Evolutionary conservation across 2,888 invertebrate species (phyloP).

Genomic region (Drosophila ustulata): DNA sequence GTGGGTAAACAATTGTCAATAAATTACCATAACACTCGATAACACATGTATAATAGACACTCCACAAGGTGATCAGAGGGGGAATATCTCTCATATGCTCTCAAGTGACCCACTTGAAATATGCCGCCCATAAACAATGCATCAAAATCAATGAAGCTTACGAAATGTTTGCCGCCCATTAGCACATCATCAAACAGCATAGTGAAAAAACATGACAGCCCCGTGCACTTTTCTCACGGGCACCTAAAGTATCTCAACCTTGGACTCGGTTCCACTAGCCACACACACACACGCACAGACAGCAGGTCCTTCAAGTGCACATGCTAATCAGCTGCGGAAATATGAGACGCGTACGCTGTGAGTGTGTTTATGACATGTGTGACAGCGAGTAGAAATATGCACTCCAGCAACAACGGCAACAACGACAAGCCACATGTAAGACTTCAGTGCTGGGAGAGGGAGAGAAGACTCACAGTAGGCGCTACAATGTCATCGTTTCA

Average conservation of each 20-base stretch:
- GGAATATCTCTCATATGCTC: not conserved
- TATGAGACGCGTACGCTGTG: constrained; percentile 55
- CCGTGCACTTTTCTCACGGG: constrained; percentile 60
- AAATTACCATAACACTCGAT: constrained; percentile 11
- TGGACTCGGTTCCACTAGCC: constrained; percentile 32
- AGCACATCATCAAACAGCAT: constrained; percentile 61
- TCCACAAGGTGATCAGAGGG: constrained; percentile 6
- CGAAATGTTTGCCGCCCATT: constrained; percentile 77
- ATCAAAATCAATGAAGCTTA: constrained; percentile 75
- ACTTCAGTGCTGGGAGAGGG: constrained; percentile 47
- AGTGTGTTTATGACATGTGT: constrained; percentile 53
- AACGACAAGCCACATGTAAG: constrained; percentile 61
- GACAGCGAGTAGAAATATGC: constrained; percentile 43
- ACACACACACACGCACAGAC: constrained; percentile 17
- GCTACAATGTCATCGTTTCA: constrained; percentile 34
- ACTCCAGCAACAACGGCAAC: constrained; percentile 26
- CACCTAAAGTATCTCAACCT: constrained; percentile 41
- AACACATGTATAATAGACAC: constrained; percentile 16
- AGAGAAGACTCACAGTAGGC: constrained; percentile 18
- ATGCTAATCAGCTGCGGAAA: constrained; percentile 72
- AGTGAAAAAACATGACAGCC: constrained; percentile 18
- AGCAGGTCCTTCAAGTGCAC: constrained; percentile 62
- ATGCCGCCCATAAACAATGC: constrained; percentile 52
- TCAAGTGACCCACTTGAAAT: constrained; percentile 65
- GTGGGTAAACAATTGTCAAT: not conserved